Evolutionary conservation across 2,888 invertebrate species (phyloP), one percentile per base, ranked within the genome.

Genomic region (Acronicta psi): DNA sequence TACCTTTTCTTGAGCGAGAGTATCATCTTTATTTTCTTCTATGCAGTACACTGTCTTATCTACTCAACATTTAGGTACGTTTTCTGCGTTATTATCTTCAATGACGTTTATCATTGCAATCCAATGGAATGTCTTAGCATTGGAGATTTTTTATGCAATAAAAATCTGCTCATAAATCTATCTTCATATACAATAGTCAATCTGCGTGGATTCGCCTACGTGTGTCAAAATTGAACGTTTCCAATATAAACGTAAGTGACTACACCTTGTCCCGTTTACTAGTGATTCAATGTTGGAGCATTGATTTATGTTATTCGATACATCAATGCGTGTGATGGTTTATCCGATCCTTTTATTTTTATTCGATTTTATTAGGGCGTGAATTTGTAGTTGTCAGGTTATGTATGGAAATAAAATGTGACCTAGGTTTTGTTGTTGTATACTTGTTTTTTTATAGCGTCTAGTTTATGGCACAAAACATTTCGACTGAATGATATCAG

Each of bases 191-290:
- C 87, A 88, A 88, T 87, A 76, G 84, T 81, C 86, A 76, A 87
- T 87, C 87, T 83, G 60, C 77, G 37, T 59, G 54, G 58, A 62
- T 55, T 69, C 80, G 73, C 80, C 82, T 74, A 80, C 77, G 60
- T 75, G 51, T 70, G 72, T 80, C 81, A 77, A 78, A 80, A 70
- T 69, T 45, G 75, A 82, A 75, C 77, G 78, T 76, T 80, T 83
- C 77, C 74, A 81, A 83, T 80, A 79, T 46, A 49, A 49, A 44
- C 37, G 70, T 62, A 74, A 70, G 40, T 41, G 63, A 64, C 54
- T 76, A 68, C 69, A 75, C 84, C 86, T 86, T 87, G 86, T 84
- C 80, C 86, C 59, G 81, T 84, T 82, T 86, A 76, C 59, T 63
- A 49, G 57, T 62, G 67, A 84, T 83, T 82, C 81, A 82, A 75